phyloP scores from a whole-genome alignment of 2,888 invertebrate species.

The Hydroisotoma schaefferi region DNA sequence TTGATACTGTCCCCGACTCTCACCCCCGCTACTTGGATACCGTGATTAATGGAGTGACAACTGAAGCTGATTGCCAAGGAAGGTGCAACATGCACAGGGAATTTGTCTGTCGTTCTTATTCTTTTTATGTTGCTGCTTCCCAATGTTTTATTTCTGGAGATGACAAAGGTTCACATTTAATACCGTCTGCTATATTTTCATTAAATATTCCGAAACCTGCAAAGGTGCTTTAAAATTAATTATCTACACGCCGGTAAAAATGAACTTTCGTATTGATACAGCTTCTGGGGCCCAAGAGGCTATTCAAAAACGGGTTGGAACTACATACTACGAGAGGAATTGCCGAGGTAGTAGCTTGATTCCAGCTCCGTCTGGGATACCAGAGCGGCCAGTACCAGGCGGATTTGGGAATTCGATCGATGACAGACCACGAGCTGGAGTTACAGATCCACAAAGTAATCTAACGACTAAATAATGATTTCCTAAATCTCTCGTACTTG shows the following conservation, averaged over 20 bases:
- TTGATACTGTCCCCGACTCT: slow-evolving; percentile 50
- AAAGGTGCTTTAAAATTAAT: too few species aligned
- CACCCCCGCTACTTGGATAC: slow-evolving; percentile 52
- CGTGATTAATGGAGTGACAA: slow-evolving; percentile 51
- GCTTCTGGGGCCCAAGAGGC: slow-evolving; percentile 49
- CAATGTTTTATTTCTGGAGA: slow-evolving; percentile 54
- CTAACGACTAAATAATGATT: background rate
- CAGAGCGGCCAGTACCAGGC: slow-evolving; percentile 37
- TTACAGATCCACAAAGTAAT: slow-evolving; percentile 48
- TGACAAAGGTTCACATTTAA: slow-evolving; percentile 52
- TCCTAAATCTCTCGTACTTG: background rate
- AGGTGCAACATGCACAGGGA: slow-evolving; percentile 52
- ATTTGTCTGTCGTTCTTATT: slow-evolving; percentile 53
- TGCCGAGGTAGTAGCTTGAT: slow-evolving; percentile 46
- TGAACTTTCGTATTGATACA: slow-evolving; percentile 2
- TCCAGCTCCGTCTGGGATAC: slow-evolving; percentile 28
- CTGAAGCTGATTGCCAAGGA: slow-evolving; percentile 52
- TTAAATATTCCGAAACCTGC: too few species aligned
- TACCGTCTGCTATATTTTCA: too few species aligned
- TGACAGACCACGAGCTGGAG: slow-evolving; percentile 44
- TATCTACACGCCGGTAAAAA: too few species aligned
- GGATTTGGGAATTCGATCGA: slow-evolving; percentile 45
- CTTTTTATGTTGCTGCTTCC: slow-evolving; percentile 52
- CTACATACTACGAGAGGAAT: slow-evolving; percentile 51
- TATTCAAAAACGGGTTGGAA: slow-evolving; percentile 50